phyloP scores from a whole-genome alignment of 2,113 vertebrate genomes.

The Ginglymostoma cirratum region DNA sequence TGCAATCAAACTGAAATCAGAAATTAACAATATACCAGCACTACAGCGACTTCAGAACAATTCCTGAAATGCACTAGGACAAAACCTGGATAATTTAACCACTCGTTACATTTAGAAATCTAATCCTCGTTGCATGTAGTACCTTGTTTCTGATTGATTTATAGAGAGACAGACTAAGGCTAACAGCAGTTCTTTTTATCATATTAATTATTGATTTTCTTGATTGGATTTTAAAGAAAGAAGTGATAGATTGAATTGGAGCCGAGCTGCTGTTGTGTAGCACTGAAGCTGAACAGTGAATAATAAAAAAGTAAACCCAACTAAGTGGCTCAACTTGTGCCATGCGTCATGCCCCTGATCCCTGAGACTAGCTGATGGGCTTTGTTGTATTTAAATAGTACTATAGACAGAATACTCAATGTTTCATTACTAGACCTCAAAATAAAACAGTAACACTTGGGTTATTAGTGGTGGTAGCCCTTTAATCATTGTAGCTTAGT shows the following conservation, averaged over 20 bases:
- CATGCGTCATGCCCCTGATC: not conserved
- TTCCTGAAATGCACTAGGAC: not conserved
- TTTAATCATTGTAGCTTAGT: not conserved
- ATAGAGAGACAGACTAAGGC: not conserved
- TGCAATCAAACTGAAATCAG: conserved; percentile 53
- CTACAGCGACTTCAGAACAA: not conserved
- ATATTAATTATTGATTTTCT: not conserved
- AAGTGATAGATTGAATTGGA: not conserved
- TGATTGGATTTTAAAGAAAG: not conserved
- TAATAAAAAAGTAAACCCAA: not conserved
- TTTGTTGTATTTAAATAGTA: not conserved
- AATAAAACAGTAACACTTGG: not conserved
- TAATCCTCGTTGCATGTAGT: not conserved
- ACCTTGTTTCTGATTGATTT: not conserved
- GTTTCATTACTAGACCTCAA: not conserved
- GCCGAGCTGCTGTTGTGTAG: not conserved
- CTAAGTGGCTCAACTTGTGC: not conserved
- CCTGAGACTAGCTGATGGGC: not conserved
- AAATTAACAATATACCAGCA: not conserved
- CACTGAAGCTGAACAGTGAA: not conserved
- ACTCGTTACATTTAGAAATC: not conserved
- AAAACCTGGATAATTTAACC: not conserved
- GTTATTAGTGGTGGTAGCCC: not conserved
- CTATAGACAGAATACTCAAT: not conserved
- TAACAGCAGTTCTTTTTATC: not conserved